Evolutionary conservation across 2,888 invertebrate species (phyloP).

Genomic region (Oxycera nigricornis): DNA sequence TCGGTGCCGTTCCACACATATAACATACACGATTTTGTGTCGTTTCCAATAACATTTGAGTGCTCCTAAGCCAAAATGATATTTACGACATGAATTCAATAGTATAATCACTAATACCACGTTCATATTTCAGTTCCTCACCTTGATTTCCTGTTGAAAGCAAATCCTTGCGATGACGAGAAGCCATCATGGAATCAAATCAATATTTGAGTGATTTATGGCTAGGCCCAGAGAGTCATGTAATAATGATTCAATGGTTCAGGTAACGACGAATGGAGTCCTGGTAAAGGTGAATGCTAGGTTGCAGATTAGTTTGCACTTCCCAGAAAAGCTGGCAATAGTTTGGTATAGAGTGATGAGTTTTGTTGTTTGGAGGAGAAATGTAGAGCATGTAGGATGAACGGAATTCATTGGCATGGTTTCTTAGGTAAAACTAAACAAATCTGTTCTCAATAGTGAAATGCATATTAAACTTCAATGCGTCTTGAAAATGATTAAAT

Average conservation of each 20-base stretch:
- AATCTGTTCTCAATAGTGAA: no score
- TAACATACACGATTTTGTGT: not conserved
- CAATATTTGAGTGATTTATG: constrained; percentile 25
- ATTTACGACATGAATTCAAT: not conserved
- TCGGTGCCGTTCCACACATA: not conserved
- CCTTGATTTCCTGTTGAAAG: not conserved
- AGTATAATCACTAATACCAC: not conserved
- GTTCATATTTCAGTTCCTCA: not conserved
- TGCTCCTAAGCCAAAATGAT: not conserved
- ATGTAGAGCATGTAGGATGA: no score
- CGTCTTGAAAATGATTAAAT: no score
- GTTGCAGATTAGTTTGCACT: not conserved
- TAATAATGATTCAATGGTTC: no score
- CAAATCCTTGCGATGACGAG: not conserved
- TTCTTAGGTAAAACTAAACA: no score
- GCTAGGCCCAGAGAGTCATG: constrained; percentile 7
- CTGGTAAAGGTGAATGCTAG: not conserved
- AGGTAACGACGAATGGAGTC: not conserved
- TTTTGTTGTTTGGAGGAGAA: no score
- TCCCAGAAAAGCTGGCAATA: no score
- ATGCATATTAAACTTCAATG: no score
- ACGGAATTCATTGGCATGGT: no score
- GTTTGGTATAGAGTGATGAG: no score
- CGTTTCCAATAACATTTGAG: not conserved
- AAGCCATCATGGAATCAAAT: constrained; percentile 23